A percentile compares a stretch with the other conserved stretches of the same genome.
Conservation (phyloP, 2,113 vertebrate species). For the Syngnathus typhle region DNA sequence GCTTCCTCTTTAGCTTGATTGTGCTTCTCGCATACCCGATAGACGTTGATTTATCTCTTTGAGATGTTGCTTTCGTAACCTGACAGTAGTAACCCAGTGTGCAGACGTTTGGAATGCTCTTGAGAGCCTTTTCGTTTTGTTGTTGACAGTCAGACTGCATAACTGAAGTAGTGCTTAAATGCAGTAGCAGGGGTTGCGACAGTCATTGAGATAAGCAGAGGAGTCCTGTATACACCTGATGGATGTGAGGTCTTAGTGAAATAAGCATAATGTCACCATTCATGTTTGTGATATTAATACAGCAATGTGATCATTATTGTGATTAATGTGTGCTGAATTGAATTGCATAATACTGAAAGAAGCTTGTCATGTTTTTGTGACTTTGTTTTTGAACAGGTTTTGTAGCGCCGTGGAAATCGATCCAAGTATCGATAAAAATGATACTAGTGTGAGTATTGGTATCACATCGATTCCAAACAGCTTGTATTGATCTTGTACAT, state of each 20-base stretch:
- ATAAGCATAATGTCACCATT: background rate
- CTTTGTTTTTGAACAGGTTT: background rate
- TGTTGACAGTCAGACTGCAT: background rate
- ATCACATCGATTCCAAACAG: no score
- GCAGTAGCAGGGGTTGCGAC: constrained; percentile 16
- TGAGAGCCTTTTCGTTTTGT: constrained; percentile 30
- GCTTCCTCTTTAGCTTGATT: constrained; percentile 13
- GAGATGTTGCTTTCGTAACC: constrained; percentile 30
- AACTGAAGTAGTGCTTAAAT: constrained; percentile 21
- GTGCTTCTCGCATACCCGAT: constrained; percentile 16
- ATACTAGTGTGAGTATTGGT: no score
- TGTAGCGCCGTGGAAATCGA: no score
- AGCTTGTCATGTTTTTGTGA: background rate
- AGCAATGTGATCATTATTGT: background rate
- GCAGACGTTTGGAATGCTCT: constrained; percentile 29
- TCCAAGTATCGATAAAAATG: no score
- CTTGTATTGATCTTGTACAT: no score
- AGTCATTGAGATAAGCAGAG: constrained; percentile 12
- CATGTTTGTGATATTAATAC: background rate
- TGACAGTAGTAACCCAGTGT: constrained; percentile 4
- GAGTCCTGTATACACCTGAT: background rate
- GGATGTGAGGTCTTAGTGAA: background rate
- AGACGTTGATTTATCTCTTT: constrained; percentile 18
- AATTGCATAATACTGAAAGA: background rate
- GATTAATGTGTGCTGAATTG: background rate